Conservation (phyloP, 92 coral and sea anemone genomes). For the Paramuricea clavata region DNA sequence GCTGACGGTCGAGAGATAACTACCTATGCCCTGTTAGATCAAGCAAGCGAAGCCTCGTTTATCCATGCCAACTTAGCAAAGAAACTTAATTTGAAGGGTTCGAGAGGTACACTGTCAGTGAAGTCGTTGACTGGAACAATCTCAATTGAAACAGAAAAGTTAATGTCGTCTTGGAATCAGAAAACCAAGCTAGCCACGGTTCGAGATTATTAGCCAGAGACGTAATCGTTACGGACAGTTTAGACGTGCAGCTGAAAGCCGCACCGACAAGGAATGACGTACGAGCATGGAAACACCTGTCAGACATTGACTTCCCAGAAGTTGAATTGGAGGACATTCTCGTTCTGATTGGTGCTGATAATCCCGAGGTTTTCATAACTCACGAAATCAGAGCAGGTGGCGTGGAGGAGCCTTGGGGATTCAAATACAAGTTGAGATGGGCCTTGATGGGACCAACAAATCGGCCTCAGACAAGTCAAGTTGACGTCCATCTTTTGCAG, state of each 20-base stretch:
- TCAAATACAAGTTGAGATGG: slow-evolving; percentile 27
- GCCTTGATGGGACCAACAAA: slow-evolving; percentile 27
- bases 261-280: slow-evolving; percentile 14
- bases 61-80: slow-evolving; percentile 18
- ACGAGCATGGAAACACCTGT: slow-evolving; percentile 10
- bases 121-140: slow-evolving; percentile 13
- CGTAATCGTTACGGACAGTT: not conserved
- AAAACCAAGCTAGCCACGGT: not conserved
- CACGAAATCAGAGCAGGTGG: slow-evolving; percentile 5
- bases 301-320: not conserved
- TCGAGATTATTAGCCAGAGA: not conserved
- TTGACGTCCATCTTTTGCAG: slow-evolving; percentile 20
- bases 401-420: slow-evolving; percentile 16
- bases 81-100: not conserved
- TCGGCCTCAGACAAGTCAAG: not conserved
- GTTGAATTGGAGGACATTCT: not conserved
- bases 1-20: not conserved
- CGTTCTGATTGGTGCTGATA: slow-evolving; percentile 19
- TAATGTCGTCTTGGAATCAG: not conserved
- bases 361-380: slow-evolving; percentile 3
- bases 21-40: not conserved
- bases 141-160: not conserved
- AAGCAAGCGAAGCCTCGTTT: slow-evolving; percentile 32
- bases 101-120: slow-evolving; percentile 19
- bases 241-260: not conserved